Evolutionary conservation across 2,888 invertebrate species (phyloP).

Genomic region (Allophyes oxyacanthae): DNA sequence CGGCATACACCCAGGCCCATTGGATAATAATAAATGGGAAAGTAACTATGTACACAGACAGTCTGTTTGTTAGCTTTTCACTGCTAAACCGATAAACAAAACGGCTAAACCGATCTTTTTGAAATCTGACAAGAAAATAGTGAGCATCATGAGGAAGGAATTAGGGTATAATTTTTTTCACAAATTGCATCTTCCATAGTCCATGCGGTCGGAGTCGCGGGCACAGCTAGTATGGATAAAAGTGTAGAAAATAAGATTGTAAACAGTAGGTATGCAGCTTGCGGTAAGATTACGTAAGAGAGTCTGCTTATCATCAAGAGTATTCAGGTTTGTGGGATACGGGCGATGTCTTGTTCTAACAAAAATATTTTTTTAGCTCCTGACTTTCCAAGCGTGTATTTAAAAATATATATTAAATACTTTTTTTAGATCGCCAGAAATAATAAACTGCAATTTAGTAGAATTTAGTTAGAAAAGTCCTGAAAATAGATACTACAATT

Average conservation of each 20-base stretch:
- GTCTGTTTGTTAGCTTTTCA: too few species aligned
- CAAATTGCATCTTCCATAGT: too few species aligned
- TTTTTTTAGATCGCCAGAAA: slow-evolving; percentile 54
- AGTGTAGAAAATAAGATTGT: slow-evolving; percentile 56
- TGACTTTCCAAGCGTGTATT: slow-evolving; percentile 48
- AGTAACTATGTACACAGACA: too few species aligned
- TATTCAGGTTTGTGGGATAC: slow-evolving; percentile 56
- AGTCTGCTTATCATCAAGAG: slow-evolving; percentile 66
- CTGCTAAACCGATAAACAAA: too few species aligned
- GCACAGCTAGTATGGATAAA: slow-evolving; percentile 33
- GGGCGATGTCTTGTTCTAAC: slow-evolving; percentile 68
- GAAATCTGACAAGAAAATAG: too few species aligned
- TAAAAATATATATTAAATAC: too few species aligned
- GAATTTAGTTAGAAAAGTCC: slow-evolving; percentile 18
- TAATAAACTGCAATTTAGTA: slow-evolving; percentile 21
- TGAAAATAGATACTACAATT: slow-evolving; percentile 2
- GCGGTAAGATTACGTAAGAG: slow-evolving; percentile 61
- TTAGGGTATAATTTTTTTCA: too few species aligned
- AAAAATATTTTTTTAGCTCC: slow-evolving; percentile 69
- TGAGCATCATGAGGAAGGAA: too few species aligned
- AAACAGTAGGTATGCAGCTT: slow-evolving; percentile 34
- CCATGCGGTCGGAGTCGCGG: too few species aligned
- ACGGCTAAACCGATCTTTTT: too few species aligned
- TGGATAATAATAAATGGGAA: too few species aligned
- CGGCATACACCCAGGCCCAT: too few species aligned